Evolutionary conservation across 2,113 vertebrate genomes (phyloP).

Genomic region (Pyrgilauda ruficollis): DNA sequence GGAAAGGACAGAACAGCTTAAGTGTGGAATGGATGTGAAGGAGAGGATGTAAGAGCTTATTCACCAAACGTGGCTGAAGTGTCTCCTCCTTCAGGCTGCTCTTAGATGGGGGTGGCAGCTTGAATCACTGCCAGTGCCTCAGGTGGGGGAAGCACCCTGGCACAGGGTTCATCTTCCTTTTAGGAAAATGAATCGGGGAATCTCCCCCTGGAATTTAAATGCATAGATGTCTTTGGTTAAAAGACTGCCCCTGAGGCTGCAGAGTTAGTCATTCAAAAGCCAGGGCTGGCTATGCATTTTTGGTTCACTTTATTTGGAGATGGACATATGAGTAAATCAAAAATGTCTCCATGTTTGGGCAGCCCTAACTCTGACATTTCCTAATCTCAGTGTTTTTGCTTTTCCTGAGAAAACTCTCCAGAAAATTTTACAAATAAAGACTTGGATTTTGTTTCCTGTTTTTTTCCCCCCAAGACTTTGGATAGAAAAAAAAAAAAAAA

Average conservation of each 20-base stretch:
- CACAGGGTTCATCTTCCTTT: neutral
- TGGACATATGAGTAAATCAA: neutral
- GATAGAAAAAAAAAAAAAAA: neutral
- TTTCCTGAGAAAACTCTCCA: neutral
- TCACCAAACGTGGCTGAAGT: neutral
- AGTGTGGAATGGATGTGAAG: neutral
- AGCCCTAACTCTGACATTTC: neutral
- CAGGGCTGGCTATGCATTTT: neutral
- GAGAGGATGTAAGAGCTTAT: neutral
- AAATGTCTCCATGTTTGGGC: neutral
- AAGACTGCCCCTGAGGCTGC: neutral
- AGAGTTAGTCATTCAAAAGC: neutral
- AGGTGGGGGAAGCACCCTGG: accelerated
- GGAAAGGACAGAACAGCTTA: neutral
- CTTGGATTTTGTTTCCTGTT: constrained; percentile 3
- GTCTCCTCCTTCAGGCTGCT: neutral
- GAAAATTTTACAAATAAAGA: neutral
- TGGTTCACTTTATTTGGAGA: neutral
- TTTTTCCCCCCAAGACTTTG: neutral
- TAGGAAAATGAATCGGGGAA: neutral
- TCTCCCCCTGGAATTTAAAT: neutral
- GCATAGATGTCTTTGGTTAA: neutral
- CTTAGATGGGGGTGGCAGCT: neutral
- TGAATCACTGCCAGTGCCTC: neutral
- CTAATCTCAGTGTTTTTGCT: neutral